A percentile compares a stretch with the other conserved stretches of the same genome.
phyloP scores from a whole-genome alignment of 2,888 invertebrate genomes.

The Actias luna region DNA sequence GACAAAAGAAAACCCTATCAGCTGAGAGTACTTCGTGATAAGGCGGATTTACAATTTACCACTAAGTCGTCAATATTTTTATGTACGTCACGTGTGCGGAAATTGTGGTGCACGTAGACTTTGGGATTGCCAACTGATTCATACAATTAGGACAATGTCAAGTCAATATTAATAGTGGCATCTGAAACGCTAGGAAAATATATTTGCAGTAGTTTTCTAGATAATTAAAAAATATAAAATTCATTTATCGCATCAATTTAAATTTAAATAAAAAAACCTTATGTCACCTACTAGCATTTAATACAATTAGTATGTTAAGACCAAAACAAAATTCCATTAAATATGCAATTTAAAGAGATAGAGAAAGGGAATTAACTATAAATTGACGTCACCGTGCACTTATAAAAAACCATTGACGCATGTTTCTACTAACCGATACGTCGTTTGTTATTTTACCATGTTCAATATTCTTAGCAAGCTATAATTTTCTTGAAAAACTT shows the following conservation, averaged over 20 bases:
- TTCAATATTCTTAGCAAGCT: constrained; percentile 1
- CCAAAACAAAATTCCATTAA: not conserved
- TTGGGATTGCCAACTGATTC: constrained; percentile 75
- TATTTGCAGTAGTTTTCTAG: not conserved
- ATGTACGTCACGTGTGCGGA: constrained; percentile 68
- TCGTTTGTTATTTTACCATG: constrained; percentile 1
- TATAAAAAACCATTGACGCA: constrained; percentile 12
- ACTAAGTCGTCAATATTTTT: constrained; percentile 31
- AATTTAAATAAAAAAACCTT: no score
- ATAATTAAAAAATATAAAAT: not conserved
- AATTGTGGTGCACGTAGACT: constrained; percentile 43
- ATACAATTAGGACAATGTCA: constrained; percentile 28
- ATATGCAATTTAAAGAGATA: not conserved
- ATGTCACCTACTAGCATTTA: no score
- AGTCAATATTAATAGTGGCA: constrained; percentile 4
- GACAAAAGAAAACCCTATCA: not conserved
- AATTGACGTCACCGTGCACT: not conserved
- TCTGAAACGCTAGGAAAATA: not conserved
- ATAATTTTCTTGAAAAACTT: constrained; percentile 7
- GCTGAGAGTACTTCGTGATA: not conserved
- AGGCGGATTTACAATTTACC: not conserved
- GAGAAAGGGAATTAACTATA: constrained; percentile 12
- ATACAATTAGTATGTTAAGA: not conserved
- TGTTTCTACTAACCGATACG: not conserved
- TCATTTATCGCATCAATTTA: not conserved